Conservation (phyloP, 2,797 vertebrate genomes). For the Poecile montanus region DNA sequence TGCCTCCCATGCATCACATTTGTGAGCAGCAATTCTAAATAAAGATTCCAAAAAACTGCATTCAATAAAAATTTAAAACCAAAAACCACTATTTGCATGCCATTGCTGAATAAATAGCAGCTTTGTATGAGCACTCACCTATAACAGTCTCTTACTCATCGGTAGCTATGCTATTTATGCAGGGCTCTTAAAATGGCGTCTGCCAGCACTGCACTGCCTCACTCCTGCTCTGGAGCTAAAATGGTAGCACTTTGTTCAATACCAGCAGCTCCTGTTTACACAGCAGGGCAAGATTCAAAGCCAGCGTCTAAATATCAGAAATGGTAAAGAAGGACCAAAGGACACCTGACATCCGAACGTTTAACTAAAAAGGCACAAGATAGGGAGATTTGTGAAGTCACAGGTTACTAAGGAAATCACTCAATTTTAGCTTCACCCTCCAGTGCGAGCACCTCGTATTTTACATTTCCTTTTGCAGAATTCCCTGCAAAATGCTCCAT, state of each 20-base stretch:
- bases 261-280: slow-evolving; percentile 72
- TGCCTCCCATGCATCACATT: slow-evolving; percentile 64
- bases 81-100: slow-evolving; percentile 75
- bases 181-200: slow-evolving; percentile 87
- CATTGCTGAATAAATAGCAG: slow-evolving; percentile 76
- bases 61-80: slow-evolving; percentile 67
- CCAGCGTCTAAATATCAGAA: slow-evolving; percentile 73
- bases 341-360: slow-evolving; percentile 70
- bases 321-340: slow-evolving; percentile 71
- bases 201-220: slow-evolving; percentile 82
- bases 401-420: slow-evolving; percentile 77
- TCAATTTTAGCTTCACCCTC: slow-evolving; percentile 62
- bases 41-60: slow-evolving; percentile 70
- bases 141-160: slow-evolving; percentile 85
- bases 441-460: slow-evolving; percentile 29
- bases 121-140: slow-evolving; percentile 84
- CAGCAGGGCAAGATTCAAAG: slow-evolving; percentile 67
- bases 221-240: slow-evolving; percentile 82
- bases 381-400: slow-evolving; percentile 74
- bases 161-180: slow-evolving; percentile 85
- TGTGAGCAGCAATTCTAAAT: slow-evolving; percentile 69
- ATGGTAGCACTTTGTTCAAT: slow-evolving; percentile 83
- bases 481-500: slow-evolving; percentile 18
- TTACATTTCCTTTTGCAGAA: slow-evolving; percentile 19
- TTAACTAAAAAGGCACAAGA: slow-evolving; percentile 67